A percentile compares a stretch with the other conserved stretches of the same genome.
Evolutionary conservation across 2,797 vertebrate genomes (phyloP).

Genomic region (Enteromius radiatus): DNA sequence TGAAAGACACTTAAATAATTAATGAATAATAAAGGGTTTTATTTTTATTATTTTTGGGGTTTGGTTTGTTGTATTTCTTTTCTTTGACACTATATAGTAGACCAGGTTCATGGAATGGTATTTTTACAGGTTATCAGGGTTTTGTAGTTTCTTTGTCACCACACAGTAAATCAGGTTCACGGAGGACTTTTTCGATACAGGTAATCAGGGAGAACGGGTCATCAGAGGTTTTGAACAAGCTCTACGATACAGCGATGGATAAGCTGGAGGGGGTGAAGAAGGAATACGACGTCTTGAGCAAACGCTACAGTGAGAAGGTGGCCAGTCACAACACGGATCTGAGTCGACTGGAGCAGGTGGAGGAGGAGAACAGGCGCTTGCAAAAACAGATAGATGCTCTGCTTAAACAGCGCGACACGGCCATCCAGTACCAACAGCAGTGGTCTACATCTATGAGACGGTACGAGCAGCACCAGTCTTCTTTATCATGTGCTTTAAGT

Average conservation of each 20-base stretch:
- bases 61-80: not conserved
- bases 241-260: constrained; percentile 97
- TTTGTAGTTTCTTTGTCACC: not conserved
- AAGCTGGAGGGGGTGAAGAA: constrained; percentile 95
- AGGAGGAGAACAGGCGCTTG: constrained; percentile 92
- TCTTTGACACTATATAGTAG: not conserved
- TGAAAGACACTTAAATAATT: too few species aligned
- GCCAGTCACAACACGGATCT: constrained; percentile 92
- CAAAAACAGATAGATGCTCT: constrained; percentile 93
- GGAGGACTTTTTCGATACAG: constrained; percentile 66
- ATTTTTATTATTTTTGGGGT: too few species aligned
- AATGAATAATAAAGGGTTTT: too few species aligned
- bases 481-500: not conserved
- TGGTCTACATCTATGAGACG: constrained; percentile 94
- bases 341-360: constrained; percentile 91
- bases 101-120: not conserved
- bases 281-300: constrained; percentile 92
- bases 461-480: constrained; percentile 68
- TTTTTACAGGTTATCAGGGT: not conserved
- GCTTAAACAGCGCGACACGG: constrained; percentile 93
- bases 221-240: constrained; percentile 93
- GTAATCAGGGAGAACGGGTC: constrained; percentile 96
- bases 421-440: constrained; percentile 96
- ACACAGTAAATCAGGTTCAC: not conserved
- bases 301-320: constrained; percentile 94